Base-by-base conservation (phyloP, 2,113 vertebrate species). In the Oryzias melastigma region DNA sequence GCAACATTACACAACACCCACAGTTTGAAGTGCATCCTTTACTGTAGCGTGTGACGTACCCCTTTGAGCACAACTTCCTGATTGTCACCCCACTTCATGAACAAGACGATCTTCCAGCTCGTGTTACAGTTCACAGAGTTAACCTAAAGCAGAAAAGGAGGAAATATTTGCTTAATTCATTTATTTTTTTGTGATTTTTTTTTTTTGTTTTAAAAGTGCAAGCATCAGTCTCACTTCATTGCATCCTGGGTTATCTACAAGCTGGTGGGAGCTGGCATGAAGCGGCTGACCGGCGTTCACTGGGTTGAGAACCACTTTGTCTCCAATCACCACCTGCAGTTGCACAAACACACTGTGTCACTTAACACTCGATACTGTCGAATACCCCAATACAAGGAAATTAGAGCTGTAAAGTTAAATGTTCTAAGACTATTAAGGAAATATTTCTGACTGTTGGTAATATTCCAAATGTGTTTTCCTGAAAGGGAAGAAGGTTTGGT, bases 21-120 rank as follows among this genome's bases (percentile, higher is more conserved):
- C 8, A 55, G 41, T 19, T 46, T 24, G 24, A 29, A 53, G 17
- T 53, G 8, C 29, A 35, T 27, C n/a, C 16, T 5, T 52, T n/a
- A 52, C 22, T 25, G 35, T 2, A 35, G 12, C 35, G 25, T 29
- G 12, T 58, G 14, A 83, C 91, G 78, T 80, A 99, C 97, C 90
- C 97, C 97, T 91, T 99, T 99, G 3, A 99, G 84, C 68, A 98
- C 93, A 75, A 96, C 89, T 19, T 99, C 97, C 76, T 98, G 98
- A 85, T 99, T 99, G 78, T 99, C 97, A 0, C 94, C 93, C 97
- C 97, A 98, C 85, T 98, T 99, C 97, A 99, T 98, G 66, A 99
- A 99, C 41, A 99, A 92, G 55, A 98, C 96, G 1, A 99, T 97
- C 80, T 99, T 99, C 97, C 97, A 99, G 90, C 96, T 99, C 35